Base-by-base conservation (phyloP, 2,113 vertebrate species). In the Ibidorhyncha struthersii region DNA sequence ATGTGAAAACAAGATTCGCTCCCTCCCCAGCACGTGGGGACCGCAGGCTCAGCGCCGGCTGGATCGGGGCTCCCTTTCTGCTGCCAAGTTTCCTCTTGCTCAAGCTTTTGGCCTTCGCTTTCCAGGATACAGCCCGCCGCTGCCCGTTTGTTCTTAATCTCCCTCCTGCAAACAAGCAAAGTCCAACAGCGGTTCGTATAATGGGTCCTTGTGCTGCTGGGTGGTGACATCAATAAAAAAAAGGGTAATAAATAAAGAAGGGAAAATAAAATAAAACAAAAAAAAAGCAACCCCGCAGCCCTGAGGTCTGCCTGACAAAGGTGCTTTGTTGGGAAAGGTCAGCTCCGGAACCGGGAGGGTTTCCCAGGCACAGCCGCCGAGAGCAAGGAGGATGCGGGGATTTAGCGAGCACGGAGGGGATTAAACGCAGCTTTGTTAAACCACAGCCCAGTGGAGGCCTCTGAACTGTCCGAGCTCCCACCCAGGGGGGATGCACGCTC, bases 291-390 rank as follows among this genome's bases (percentile, higher is more conserved):
- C 14, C 32, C 55, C 3, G 1, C 43, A 53, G 79, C 78, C 43
- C 66, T 12, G 45, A 74, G 69, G 34, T 27, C 9, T 4, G 27
- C 29, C 73, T 10, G 14, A 94, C 96, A 91, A 90, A 88, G 83
- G 58, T 14, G 62, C 93, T 94, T 92, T 95, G 95, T 91, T 77
- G 43, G 89, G 52, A 83, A 96, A 97, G 91, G 82, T 92, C 95
- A 76, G 21, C 43, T 23, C 61, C 1, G 1, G 73, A 79, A 73
- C 82, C 9, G 2, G 47, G 70, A 87, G 67, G 56, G 38, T 19
- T 97, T 88, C 86, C 94, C 61, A 30, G 76, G 76, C 30, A 32
- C 61, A n/a, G 52, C 10, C 2, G 1, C 50, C 3, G 2, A 9
- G 41, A 82, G 59, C 41, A 18, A 86, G 72, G 52, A 83, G 78